Base-by-base conservation (phyloP, 2,888 invertebrate genomes). In the Agonopterix alstromeriana region DNA sequence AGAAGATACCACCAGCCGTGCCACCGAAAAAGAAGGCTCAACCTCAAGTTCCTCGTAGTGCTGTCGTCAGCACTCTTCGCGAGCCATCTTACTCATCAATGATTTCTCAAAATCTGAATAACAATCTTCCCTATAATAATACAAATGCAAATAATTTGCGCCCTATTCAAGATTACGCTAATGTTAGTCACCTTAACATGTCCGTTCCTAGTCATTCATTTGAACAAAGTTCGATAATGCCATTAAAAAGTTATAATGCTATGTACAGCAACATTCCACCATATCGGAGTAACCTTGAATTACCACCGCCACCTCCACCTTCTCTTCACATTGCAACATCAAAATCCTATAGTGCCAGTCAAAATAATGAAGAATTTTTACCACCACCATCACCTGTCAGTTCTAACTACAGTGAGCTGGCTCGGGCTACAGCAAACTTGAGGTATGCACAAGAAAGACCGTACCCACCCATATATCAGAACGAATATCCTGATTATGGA, bases 341-440 rank as follows among this genome's bases (percentile, higher is more conserved):
- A 10, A 87, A 69, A 51, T 35, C 58, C 50, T 73, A 81, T 53
- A 8, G 12, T 11, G 83, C 90, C 36, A 70, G 77, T 9, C 69
- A 75, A 53, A 69, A 67, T 36, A 82, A 81, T 47, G 94, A 95
- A 56, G 94, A 94, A 63, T 88, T 94, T 54, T 91, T 93, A 49
- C 95, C 95, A 12, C 96, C 97, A 5, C 96, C 96, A 8, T 96
- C 96, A 53, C 97, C 97, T 2, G 97, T 97, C 0, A 96, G 96
- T 65, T 97, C 96, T 2, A 96, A 96, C 60, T 97, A 97, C 66
- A 96, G 96, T 68, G 97, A 97, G 81, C 82, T 97, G 49, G 90
- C 94, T 48, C 90, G 95, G 56, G 96, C 97, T 10, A 95, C 95
- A 14, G 92, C 94, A 63, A 91, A 91, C 48, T 86, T 90, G 49